These are phyloP conservation scores for Hybognathus amarus DNA, from an alignment of 2,797 vertebrate species.

Conservation along the genomic window DNA sequence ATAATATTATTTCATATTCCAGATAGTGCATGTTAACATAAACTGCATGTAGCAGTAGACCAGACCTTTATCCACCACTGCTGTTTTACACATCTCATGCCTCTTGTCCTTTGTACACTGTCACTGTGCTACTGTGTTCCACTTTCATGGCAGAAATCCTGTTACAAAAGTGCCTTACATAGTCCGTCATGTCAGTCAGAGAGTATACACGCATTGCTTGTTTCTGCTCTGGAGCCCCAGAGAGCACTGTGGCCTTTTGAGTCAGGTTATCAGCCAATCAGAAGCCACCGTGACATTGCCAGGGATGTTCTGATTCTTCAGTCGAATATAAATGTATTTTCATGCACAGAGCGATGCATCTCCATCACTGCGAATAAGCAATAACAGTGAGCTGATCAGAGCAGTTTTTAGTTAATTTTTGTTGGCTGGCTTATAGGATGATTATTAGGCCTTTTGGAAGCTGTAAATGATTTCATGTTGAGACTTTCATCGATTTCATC, in stretches of 20 bases:
- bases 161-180: conserved; percentile 33
- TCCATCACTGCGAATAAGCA: conserved; percentile 20
- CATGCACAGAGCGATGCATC: conserved; percentile 17
- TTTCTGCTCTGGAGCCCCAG: conserved; percentile 27
- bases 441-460: not conserved
- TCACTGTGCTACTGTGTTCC: too few relatives aligned
- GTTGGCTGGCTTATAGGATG: not conserved
- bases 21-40: not conserved
- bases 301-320: conserved; percentile 36
- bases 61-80: not conserved
- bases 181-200: conserved; percentile 42
- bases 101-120: too few relatives aligned
- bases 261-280: conserved; percentile 49
- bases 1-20: too few relatives aligned
- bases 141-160: conserved; percentile 33
- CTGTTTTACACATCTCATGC: conserved; percentile 17
- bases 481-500: too few relatives aligned
- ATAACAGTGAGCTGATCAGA: conserved; percentile 34
- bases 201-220: conserved; percentile 14
- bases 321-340: conserved; percentile 20
- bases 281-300: conserved; percentile 3
- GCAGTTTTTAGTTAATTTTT: not conserved
- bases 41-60: too few relatives aligned
- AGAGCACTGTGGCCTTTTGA: conserved; percentile 44
- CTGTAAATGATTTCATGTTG: conserved; percentile 19